A percentile compares a stretch with the other conserved stretches of the same genome.
Evolutionary conservation across 1,140 invertebrate species (phyloP).

Genomic region (Habropoda laboriosa): DNA sequence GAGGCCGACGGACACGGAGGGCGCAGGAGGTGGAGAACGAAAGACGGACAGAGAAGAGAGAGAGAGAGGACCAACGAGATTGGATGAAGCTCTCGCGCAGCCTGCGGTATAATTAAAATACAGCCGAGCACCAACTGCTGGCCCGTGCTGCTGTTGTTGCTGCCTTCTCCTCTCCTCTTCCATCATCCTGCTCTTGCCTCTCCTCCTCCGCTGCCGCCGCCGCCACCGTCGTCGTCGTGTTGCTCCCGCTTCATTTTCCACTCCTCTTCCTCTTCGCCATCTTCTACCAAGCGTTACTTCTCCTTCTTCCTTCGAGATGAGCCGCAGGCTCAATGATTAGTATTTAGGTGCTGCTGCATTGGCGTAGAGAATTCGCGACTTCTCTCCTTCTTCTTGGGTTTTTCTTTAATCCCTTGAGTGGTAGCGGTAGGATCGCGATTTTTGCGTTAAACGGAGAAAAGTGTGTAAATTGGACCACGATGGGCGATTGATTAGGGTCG

Average conservation of each 20-base stretch:
- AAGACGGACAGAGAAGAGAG: constrained; percentile 40
- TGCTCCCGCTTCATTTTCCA: constrained; percentile 42
- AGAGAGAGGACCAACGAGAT: constrained; percentile 34
- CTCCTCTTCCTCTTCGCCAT: constrained; percentile 36
- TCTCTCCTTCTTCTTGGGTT: constrained; percentile 2
- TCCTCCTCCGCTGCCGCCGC: constrained; percentile 26
- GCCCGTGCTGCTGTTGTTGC: constrained; percentile 64
- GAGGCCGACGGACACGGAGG: constrained; percentile 34
- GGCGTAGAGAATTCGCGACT: not conserved
- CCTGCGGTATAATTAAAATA: constrained; percentile 72
- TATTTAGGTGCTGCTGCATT: constrained; percentile 2
- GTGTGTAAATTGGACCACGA: too few relatives aligned
- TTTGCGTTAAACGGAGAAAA: too few relatives aligned
- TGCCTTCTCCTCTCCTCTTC: constrained; percentile 57
- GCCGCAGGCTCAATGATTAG: constrained; percentile 64
- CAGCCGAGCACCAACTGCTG: constrained; percentile 77
- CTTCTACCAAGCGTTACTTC: constrained; percentile 12
- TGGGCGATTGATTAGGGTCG: too few relatives aligned
- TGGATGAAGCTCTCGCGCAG: constrained; percentile 67
- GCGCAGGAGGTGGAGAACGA: constrained; percentile 37
- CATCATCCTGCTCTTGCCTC: constrained; percentile 65
- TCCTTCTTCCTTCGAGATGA: constrained; percentile 4
- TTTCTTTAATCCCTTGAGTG: too few relatives aligned
- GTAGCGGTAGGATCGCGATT: too few relatives aligned
- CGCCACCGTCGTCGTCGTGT: not conserved